Conservation (phyloP, 2,888 invertebrate species). For the Metellina segmentata region DNA sequence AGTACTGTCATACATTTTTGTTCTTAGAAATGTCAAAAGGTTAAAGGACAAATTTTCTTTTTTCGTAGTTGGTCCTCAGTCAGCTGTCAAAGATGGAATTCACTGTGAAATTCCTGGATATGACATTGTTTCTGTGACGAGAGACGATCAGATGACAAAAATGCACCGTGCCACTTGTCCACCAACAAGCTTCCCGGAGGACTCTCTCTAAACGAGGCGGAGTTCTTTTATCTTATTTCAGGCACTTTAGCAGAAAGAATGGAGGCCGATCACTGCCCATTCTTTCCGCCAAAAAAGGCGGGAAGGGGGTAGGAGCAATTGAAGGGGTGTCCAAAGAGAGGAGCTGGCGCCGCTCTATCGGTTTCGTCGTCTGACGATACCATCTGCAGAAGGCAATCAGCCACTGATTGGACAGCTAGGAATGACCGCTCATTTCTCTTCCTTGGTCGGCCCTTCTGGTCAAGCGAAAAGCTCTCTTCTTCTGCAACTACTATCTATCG, state of each 20-base stretch:
- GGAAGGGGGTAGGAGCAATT: conserved; percentile 29
- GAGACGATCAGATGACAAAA: background rate
- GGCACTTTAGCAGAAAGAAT: conserved; percentile 41
- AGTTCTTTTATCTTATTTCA: conserved; percentile 38
- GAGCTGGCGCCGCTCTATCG: conserved; percentile 66
- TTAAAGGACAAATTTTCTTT: too few relatives aligned
- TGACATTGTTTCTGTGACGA: too few relatives aligned
- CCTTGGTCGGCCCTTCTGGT: conserved; percentile 9
- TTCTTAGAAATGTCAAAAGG: too few relatives aligned
- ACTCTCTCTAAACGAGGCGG: background rate
- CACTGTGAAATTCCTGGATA: too few relatives aligned
- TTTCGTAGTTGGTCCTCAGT: too few relatives aligned
- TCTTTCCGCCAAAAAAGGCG: conserved; percentile 7
- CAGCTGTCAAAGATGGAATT: too few relatives aligned
- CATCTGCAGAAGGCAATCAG: conserved; percentile 72
- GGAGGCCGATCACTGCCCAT: conserved; percentile 25
- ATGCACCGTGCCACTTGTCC: background rate
- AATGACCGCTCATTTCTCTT: conserved; percentile 73
- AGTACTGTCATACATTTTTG: too few relatives aligned
- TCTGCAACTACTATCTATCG: background rate
- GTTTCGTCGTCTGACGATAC: conserved; percentile 74
- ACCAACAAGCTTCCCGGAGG: background rate
- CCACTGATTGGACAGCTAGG: conserved; percentile 70
- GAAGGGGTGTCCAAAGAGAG: conserved; percentile 40
- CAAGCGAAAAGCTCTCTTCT: conserved; percentile 11